phyloP scores from a whole-genome alignment of 1,140 invertebrate genomes.

The Drosophila repleta region DNA sequence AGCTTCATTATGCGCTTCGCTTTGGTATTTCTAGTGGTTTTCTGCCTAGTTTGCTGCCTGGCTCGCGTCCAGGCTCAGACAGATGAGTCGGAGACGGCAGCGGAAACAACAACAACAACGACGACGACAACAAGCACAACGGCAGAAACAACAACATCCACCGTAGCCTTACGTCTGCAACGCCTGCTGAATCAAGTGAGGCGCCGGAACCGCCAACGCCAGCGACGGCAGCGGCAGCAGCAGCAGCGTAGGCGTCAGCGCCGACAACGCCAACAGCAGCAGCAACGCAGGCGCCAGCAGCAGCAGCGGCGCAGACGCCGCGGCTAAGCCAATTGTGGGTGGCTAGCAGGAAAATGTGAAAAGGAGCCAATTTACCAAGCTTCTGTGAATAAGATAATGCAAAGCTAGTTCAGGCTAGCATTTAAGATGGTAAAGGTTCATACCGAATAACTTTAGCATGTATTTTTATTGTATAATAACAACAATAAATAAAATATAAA shows the following conservation, averaged over 20 bases:
- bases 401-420: too few relatives aligned
- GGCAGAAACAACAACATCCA: background rate
- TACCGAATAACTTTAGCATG: too few relatives aligned
- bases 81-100: background rate
- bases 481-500: too few relatives aligned
- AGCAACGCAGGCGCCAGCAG: background rate
- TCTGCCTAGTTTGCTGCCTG: background rate
- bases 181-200: background rate
- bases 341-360: background rate
- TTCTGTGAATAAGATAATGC: too few relatives aligned
- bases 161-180: background rate
- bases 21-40: background rate
- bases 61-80: background rate
- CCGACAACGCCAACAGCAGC: constrained; percentile 2
- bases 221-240: background rate
- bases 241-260: constrained; percentile 6
- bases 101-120: background rate
- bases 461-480: too few relatives aligned
- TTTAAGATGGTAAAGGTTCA: too few relatives aligned
- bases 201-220: background rate
- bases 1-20: constrained; percentile 19
- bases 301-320: constrained; percentile 2
- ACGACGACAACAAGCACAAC: background rate
- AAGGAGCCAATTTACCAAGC: background rate
- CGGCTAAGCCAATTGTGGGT: constrained; percentile 1